Evolutionary conservation across 2,113 vertebrate genomes (phyloP).

Genomic region (Numida meleagris): DNA sequence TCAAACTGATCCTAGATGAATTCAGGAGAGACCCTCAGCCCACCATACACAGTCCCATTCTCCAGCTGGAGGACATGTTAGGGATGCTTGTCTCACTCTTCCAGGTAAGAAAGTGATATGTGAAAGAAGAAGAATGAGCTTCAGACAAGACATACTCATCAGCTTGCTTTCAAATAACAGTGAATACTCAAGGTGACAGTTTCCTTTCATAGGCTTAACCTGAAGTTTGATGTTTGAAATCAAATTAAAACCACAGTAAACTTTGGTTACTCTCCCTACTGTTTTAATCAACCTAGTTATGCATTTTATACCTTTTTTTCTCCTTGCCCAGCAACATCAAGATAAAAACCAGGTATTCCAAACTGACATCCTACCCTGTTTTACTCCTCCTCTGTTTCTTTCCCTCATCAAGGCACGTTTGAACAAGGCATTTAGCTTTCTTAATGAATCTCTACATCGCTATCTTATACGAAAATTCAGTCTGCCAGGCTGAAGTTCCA

Average conservation of each 20-base stretch:
- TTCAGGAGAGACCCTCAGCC: neutral
- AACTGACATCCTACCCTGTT: neutral
- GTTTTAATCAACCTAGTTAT: neutral
- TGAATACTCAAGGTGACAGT: neutral
- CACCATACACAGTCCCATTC: neutral
- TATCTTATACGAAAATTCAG: neutral
- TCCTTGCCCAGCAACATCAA: neutral
- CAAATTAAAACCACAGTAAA: neutral
- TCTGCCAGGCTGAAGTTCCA: neutral
- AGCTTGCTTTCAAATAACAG: neutral
- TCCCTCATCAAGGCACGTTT: neutral
- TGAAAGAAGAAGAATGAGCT: neutral
- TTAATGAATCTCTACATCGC: neutral
- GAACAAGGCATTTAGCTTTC: neutral
- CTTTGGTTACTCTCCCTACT: neutral
- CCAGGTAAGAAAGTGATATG: neutral
- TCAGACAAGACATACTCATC: neutral
- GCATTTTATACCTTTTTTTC: neutral
- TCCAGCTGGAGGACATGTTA: neutral
- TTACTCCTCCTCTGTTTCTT: neutral
- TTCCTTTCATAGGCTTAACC: neutral
- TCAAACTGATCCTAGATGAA: no score
- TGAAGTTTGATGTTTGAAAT: neutral
- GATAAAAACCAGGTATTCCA: neutral
- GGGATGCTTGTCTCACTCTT: neutral